Base-by-base conservation (phyloP, 2,113 vertebrate genomes). In the Lampris megalopsis region DNA sequence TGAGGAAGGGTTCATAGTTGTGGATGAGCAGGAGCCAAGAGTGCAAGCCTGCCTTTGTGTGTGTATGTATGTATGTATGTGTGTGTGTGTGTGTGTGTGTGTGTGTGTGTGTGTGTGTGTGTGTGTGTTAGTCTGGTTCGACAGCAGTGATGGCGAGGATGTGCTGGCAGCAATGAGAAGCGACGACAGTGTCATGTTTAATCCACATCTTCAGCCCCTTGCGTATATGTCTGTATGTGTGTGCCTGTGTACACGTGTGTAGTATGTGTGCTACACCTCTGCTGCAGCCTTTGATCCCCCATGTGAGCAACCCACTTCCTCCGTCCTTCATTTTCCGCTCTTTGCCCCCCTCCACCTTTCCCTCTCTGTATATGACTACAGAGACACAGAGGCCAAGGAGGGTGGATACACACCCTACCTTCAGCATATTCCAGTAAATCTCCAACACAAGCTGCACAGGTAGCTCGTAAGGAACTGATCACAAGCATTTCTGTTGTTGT, bases 321-420 rank as follows among this genome's bases (percentile, higher is more conserved):
- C 72, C 79, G 66, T 79, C 74, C 77, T 77, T 82, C 67, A 54
- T 68, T 38, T 38, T 67, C 54, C 6, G 24, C 11, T 67, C 80
- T 81, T 71, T 56, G 41, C 47, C 62, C 72, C n/a, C 8, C 47
- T 52, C 2, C 72, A 9, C 8, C 47, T 52, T 1, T 40, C 24
- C 38, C 56, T 60, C 45, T 77, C 35, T 13, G 38, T 43, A 63
- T 62, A 84, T 35, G n/a, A 73, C 65, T 56, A 48, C 53, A 43
- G 69, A 63, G 50, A 63, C 10, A 3, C 63, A 68, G 38, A 0
- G 56, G 9, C 11, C 10, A 13, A 69, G 6, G 50, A 52, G 71
- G 49, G 50, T 41, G 48, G 41, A 41, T 49, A 37, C 24, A 45
- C 9, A 9, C 6, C 54, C 42, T n/a, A 47, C 57, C 58, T 54